A percentile compares a stretch with the other conserved stretches of the same genome.
These are phyloP conservation scores for Selene dorsalis DNA, from an alignment of 2,797 vertebrate genomes.

Conservation along the genomic window DNA sequence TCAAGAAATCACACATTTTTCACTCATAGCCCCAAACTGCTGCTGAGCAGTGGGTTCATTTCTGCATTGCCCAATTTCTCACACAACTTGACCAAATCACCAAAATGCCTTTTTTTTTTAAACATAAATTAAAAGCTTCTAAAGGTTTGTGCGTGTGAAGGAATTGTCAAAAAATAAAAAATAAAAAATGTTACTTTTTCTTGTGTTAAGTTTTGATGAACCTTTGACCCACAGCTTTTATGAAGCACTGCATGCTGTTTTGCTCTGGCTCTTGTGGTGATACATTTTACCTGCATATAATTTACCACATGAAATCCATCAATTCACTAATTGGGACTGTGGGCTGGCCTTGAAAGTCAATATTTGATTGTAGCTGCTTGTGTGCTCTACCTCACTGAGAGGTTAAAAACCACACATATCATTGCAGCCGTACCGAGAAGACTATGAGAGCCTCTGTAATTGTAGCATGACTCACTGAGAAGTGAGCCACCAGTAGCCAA, in stretches of 20 bases:
- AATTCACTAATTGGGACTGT: slow-evolving; percentile 16
- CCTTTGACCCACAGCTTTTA: not conserved
- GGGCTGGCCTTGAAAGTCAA: slow-evolving; percentile 24
- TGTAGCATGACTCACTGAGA: slow-evolving; percentile 51
- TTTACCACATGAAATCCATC: slow-evolving; percentile 44
- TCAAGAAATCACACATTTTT: slow-evolving; percentile 18
- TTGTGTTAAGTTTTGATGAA: not conserved
- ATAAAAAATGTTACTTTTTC: too few relatives aligned
- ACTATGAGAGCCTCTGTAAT: slow-evolving; percentile 31
- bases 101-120: not conserved
- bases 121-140: not conserved
- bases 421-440: slow-evolving; percentile 5
- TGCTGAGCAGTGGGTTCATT: slow-evolving; percentile 12
- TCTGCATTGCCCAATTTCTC: not conserved
- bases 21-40: slow-evolving; percentile 7
- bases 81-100: not conserved
- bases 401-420: slow-evolving; percentile 20
- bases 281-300: slow-evolving; percentile 26
- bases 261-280: slow-evolving; percentile 9
- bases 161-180: too few relatives aligned
- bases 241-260: not conserved
- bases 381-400: slow-evolving; percentile 9
- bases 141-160: not conserved
- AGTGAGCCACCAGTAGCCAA: not conserved
- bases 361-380: slow-evolving; percentile 42